These are phyloP conservation scores for Onthophagus sagittarius DNA, from an alignment of 2,888 invertebrate genomes.

Conservation along the genomic window DNA sequence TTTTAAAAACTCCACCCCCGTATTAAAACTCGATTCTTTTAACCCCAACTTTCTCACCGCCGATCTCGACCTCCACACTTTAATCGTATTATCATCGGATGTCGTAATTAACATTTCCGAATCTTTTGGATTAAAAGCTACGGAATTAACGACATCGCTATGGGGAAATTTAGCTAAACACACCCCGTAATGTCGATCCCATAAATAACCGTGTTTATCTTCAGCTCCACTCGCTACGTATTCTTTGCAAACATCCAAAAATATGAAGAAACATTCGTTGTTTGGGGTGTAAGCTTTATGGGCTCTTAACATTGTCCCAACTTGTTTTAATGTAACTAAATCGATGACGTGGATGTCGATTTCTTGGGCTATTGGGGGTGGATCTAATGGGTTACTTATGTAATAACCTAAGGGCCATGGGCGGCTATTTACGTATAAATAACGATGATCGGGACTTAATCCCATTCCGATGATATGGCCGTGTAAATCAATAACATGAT, in stretches of 20 bases:
- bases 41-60: constrained; percentile 50
- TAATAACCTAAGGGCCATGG: constrained; percentile 76
- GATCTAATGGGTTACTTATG: constrained; percentile 71
- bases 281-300: constrained; percentile 82
- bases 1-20: constrained; percentile 45
- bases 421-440: constrained; percentile 77
- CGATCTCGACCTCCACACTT: constrained; percentile 56
- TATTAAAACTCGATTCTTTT: constrained; percentile 42
- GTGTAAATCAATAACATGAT: constrained; percentile 77
- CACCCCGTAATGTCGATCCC: constrained; percentile 81
- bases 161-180: constrained; percentile 74
- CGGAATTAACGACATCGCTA: constrained; percentile 76
- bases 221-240: constrained; percentile 85
- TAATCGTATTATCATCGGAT: constrained; percentile 75
- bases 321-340: constrained; percentile 67
- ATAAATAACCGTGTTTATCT: constrained; percentile 76
- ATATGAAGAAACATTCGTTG: constrained; percentile 83
- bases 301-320: constrained; percentile 72
- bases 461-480: constrained; percentile 87
- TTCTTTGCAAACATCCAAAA: constrained; percentile 75
- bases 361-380: constrained; percentile 81
- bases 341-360: constrained; percentile 86
- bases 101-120: constrained; percentile 78
- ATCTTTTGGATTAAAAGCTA: constrained; percentile 78
- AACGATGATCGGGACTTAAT: constrained; percentile 78